These are phyloP conservation scores for Cynopterus brachyotis DNA, from an alignment of 2,113 vertebrate species.

Conservation along the genomic window DNA sequence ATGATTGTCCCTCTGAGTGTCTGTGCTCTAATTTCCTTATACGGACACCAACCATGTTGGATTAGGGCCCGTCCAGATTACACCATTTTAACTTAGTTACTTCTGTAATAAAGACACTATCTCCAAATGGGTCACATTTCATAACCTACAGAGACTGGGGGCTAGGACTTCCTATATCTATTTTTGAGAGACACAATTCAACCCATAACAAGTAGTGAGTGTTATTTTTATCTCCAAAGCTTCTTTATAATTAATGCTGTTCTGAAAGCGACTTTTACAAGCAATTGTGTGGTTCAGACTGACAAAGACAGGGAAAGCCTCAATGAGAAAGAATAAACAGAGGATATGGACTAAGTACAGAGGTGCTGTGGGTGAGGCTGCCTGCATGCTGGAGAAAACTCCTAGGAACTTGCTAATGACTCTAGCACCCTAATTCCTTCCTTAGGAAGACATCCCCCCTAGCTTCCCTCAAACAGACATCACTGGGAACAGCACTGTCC, in stretches of 20 bases:
- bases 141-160: not conserved
- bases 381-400: rapidly evolving
- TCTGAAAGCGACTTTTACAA: not conserved
- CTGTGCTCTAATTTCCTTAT: not conserved
- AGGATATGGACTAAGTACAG: not conserved
- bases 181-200: not conserved
- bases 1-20: not conserved
- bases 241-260: not conserved
- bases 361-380: not conserved
- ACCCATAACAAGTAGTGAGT: not conserved
- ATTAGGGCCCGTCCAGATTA: no score
- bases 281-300: not conserved
- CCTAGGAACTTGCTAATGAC: not conserved
- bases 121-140: not conserved
- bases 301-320: not conserved
- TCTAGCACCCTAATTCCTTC: not conserved
- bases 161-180: not conserved
- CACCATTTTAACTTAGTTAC: not conserved
- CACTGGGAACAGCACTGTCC: not conserved
- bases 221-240: not conserved
- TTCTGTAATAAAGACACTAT: not conserved
- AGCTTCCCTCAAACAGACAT: no score
- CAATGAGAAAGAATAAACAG: not conserved
- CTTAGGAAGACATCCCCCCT: not conserved
- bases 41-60: not conserved